Evolutionary conservation across 2,797 vertebrate genomes (phyloP), one percentile per base, ranked within the genome.

Genomic region (Liparis tanakae): DNA sequence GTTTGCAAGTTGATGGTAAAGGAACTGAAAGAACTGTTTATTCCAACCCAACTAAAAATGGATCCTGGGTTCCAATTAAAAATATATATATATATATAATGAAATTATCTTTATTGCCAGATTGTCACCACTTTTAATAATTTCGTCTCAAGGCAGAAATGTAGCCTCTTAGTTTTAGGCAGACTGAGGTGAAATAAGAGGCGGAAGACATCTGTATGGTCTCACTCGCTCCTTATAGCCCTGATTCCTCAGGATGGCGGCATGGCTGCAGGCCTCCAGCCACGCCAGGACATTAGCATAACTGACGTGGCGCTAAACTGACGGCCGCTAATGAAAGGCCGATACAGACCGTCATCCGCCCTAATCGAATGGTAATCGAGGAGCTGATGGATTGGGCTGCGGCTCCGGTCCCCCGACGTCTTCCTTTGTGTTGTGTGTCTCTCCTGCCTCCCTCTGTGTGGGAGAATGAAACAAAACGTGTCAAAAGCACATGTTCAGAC

Each of bases 281-380:
- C 59, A 12, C 70, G 82, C 79, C 72, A 78, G 73, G 25, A 53
- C 80, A 91, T 93, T 89, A 89, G 80, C 84, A 85, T 88, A 88
- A 77, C 79, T 78, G 78, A 80, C 89, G 82, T 25, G 10, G 57
- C 50, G 76, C 81, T 71, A 76, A 46, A 79, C 80, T 70, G 78
- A 84, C 54, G 62, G 74, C 70, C 69, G 50, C 84, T 91, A 92
- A 93, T 92, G 87, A 91, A 90, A 93, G 80, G 81, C 89, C 83
- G 62, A 92, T 87, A 80, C 80, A 76, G 84, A 85, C 79, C 76
- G 75, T 84, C 84, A 81, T 90, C 85, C 60, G 72, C 71, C 25
- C 76, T 83, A 82, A 91, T 92, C 88, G 87, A 86, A 83, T 74
- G 78, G 84, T 93, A 91, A 92, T 91, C 89, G 80, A 82, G 81